Conservation (phyloP, 1,140 invertebrate genomes). For the Amphibalanus amphitrite region DNA sequence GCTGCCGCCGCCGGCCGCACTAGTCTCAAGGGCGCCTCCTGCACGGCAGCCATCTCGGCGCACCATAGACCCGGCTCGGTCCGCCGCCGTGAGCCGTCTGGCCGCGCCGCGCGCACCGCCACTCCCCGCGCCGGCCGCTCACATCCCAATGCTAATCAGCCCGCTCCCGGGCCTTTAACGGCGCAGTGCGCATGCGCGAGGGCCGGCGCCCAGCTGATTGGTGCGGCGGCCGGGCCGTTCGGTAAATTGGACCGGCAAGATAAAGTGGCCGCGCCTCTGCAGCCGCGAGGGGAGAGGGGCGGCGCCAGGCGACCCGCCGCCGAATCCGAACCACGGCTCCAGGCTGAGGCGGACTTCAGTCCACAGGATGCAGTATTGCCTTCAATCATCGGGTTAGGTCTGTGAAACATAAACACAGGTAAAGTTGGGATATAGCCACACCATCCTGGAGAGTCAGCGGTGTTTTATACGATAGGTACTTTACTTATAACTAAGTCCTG, state of each 20-base stretch:
- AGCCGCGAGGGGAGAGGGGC: no score
- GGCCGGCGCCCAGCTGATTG: not conserved
- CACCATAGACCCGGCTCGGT: not conserved
- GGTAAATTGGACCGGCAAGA: not conserved
- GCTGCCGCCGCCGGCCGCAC: conserved; percentile 17
- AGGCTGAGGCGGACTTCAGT: no score
- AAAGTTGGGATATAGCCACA: no score
- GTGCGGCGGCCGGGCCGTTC: not conserved
- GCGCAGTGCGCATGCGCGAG: not conserved
- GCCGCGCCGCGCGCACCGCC: no score
- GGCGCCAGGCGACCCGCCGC: no score
- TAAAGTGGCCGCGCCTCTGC: not conserved
- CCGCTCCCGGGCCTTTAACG: not conserved
- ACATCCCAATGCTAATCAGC: not conserved
- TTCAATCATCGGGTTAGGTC: no score
- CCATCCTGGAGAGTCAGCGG: no score
- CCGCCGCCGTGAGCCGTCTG: not conserved
- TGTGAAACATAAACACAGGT: no score
- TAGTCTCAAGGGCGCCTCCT: not conserved
- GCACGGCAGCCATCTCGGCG: not conserved
- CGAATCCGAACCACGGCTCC: no score
- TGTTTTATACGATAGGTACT: no score
- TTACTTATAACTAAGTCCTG: no score
- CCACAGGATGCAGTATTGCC: no score
- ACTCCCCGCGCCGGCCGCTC: not conserved